A percentile compares a stretch with the other conserved stretches of the same genome.
phyloP scores from a whole-genome alignment of 2,797 vertebrate species.

The Streptopelia turtur region DNA sequence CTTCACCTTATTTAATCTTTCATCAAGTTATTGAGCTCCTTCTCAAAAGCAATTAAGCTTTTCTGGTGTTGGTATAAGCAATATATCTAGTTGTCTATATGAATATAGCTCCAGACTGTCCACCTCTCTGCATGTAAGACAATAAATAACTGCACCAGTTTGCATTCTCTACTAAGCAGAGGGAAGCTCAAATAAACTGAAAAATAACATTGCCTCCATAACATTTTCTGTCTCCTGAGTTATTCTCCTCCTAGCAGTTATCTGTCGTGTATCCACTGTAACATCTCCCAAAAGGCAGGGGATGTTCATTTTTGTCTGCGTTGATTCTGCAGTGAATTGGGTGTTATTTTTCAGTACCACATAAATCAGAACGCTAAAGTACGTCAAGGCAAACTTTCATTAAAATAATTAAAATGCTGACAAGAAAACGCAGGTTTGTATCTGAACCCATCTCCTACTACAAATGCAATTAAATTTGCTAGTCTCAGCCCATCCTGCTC shows the following conservation, averaged over 20 bases:
- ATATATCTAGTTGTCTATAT: neutral
- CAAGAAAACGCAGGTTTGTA: neutral
- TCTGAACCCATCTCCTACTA: neutral
- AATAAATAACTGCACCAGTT: neutral
- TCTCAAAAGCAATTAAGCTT: constrained; percentile 3
- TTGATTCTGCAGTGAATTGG: neutral
- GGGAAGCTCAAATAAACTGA: neutral
- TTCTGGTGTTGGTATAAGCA: neutral
- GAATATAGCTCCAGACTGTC: neutral
- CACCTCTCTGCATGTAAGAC: neutral
- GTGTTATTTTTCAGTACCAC: neutral
- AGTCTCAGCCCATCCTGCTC: neutral
- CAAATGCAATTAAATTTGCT: neutral
- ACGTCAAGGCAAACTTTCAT: neutral
- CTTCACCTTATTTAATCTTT: neutral
- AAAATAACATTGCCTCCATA: neutral
- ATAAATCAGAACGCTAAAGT: neutral
- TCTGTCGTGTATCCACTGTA: neutral
- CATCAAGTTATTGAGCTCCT: neutral
- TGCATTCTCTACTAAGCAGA: neutral
- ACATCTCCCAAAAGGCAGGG: constrained; percentile 22
- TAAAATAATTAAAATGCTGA: neutral
- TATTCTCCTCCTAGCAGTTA: neutral
- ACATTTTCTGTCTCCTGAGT: neutral
- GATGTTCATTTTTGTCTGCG: neutral